Percentiles rank a stretch among this genome's conserved stretches.
Conservation (phyloP, 2,888 invertebrate species). For the Danaus chrysippus region DNA sequence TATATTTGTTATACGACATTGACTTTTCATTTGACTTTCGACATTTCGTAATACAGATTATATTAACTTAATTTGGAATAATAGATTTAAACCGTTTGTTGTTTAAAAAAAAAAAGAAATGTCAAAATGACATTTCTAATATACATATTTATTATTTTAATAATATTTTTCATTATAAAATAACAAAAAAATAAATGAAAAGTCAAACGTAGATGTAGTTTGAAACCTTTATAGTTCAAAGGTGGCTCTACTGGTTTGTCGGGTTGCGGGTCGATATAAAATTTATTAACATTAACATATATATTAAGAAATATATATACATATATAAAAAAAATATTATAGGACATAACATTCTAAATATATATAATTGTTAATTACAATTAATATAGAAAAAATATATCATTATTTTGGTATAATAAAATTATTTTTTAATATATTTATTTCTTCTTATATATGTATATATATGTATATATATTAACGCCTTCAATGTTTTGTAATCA, state of each 20-base stretch:
- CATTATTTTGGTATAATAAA: too few relatives aligned
- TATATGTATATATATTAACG: slow-evolving; percentile 39
- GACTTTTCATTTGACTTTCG: not conserved
- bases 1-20: not conserved
- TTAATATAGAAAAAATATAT: too few relatives aligned
- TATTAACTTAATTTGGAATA: too few relatives aligned
- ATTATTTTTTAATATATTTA: too few relatives aligned
- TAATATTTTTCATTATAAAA: too few relatives aligned
- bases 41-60: not conserved
- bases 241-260: slow-evolving; percentile 60
- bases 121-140: too few relatives aligned
- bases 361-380: too few relatives aligned
- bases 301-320: slow-evolving; percentile 19
- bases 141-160: too few relatives aligned
- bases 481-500: slow-evolving; percentile 40
- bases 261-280: slow-evolving; percentile 47
- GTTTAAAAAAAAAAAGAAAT: too few relatives aligned
- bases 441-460: too few relatives aligned
- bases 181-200: not conserved
- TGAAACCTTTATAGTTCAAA: slow-evolving; percentile 61
- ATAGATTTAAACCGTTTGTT: too few relatives aligned
- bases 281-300: slow-evolving; percentile 32
- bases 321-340: slow-evolving; percentile 14
- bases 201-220: slow-evolving; percentile 13
- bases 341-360: not conserved